These are phyloP conservation scores for Oxyura jamaicensis DNA, from an alignment of 2,113 vertebrate species.

Conservation along the genomic window DNA sequence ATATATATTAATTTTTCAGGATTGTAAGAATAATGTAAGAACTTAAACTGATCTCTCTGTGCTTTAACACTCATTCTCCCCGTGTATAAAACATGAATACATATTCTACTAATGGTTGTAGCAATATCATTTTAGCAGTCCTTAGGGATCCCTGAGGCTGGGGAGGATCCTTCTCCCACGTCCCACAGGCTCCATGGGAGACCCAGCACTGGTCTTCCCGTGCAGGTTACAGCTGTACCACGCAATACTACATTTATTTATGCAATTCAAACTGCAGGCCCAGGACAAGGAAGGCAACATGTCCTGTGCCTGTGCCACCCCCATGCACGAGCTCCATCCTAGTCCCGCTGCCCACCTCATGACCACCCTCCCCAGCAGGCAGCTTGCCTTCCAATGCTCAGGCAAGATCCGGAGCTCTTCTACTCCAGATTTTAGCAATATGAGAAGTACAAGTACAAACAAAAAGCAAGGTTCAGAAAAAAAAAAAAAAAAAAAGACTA, in stretches of 20 bases:
- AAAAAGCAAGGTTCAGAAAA: neutral
- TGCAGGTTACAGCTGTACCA: neutral
- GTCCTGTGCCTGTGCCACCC: neutral
- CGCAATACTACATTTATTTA: neutral
- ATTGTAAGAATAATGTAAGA: neutral
- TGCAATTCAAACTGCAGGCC: neutral
- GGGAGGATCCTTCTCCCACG: neutral
- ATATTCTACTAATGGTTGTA: neutral
- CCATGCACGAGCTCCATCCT: accelerated
- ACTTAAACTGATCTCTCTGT: neutral
- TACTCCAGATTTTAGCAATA: neutral
- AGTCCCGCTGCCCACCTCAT: neutral
- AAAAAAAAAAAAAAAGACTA: neutral
- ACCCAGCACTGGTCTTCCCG: neutral
- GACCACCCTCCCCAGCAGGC: neutral
- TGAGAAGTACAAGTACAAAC: neutral
- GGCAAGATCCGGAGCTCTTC: neutral
- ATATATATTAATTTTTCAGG: neutral
- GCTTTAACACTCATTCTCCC: neutral
- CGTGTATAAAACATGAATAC: neutral
- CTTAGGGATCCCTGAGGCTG: neutral
- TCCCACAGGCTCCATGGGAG: neutral
- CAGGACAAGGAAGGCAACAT: neutral
- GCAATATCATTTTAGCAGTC: neutral
- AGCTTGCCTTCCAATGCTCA: neutral